phyloP scores from a whole-genome alignment of 2,113 vertebrate genomes.

The Puntigrus tetrazona region DNA sequence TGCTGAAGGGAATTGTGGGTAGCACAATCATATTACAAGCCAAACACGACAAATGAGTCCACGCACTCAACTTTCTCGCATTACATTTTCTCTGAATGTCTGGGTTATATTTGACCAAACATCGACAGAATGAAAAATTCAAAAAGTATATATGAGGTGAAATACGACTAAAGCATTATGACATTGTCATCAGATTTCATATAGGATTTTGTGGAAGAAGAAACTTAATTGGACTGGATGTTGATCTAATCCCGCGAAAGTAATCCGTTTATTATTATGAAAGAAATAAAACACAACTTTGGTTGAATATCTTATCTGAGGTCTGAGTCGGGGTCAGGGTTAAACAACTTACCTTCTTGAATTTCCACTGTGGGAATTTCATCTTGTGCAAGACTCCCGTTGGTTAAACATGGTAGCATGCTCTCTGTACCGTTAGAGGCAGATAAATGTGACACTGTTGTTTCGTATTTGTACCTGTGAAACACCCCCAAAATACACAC shows the following conservation, averaged over 20 bases:
- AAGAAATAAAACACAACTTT: neutral
- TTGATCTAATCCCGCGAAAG: neutral
- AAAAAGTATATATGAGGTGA: neutral
- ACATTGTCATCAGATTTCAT: neutral
- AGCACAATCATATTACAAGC: slow-evolving; percentile 32
- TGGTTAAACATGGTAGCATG: slow-evolving; percentile 68
- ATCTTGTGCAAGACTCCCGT: slow-evolving; percentile 51
- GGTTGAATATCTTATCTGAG: slow-evolving; percentile 5
- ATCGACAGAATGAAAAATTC: too few relatives aligned
- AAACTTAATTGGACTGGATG: neutral
- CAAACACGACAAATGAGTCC: neutral
- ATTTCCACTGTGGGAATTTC: neutral
- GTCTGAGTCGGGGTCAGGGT: neutral
- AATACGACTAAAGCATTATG: neutral
- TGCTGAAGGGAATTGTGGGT: neutral
- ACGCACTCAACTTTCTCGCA: neutral
- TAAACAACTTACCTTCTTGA: slow-evolving; percentile 59
- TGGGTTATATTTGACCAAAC: too few relatives aligned
- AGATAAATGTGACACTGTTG: slow-evolving; percentile 64
- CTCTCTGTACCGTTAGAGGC: slow-evolving; percentile 63
- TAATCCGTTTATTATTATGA: neutral
- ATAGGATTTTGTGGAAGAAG: neutral
- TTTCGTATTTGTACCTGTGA: slow-evolving; percentile 78
- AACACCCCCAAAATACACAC: neutral
- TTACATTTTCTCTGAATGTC: neutral